Evolutionary conservation across 2,888 invertebrate genomes (phyloP).

Genomic region (Drosophila silvestris): DNA sequence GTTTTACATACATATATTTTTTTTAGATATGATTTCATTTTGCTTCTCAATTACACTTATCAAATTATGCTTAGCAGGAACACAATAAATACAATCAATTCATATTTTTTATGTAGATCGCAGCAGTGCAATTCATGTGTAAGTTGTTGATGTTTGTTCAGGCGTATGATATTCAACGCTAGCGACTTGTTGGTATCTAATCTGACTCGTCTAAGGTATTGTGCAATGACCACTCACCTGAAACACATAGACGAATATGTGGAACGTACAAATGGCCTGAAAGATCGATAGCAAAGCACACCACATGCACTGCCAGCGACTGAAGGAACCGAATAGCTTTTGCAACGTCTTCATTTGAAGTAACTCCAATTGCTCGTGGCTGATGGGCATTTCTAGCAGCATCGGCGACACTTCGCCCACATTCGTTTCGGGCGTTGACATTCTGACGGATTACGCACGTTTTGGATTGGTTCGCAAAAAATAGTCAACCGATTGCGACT

Average conservation of each 20-base stretch:
- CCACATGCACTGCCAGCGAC: constrained; percentile 87
- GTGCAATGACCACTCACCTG: constrained; percentile 78
- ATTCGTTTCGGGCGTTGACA: constrained; percentile 43
- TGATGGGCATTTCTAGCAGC: constrained; percentile 30
- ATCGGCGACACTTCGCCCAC: constrained; percentile 64
- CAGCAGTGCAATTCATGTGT: neutral
- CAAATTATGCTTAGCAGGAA: constrained; percentile 3
- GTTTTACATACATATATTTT: neutral
- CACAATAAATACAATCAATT: neutral
- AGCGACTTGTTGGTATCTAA: constrained; percentile 19
- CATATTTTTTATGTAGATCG: neutral
- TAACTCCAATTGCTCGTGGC: constrained; percentile 63
- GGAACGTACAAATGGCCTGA: constrained; percentile 88
- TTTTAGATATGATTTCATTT: constrained; percentile 8
- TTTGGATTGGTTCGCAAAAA: constrained; percentile 3
- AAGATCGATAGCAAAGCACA: constrained; percentile 87
- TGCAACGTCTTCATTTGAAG: constrained; percentile 67
- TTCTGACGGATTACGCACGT: constrained; percentile 21
- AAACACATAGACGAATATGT: constrained; percentile 88
- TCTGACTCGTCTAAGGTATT: constrained; percentile 43
- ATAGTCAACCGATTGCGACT: constrained; percentile 61
- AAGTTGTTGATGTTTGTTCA: constrained; percentile 11
- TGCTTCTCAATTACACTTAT: constrained; percentile 7
- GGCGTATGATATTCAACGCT: constrained; percentile 4
- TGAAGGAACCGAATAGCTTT: constrained; percentile 86